Evolutionary conservation across 2,113 vertebrate species (phyloP).

Genomic region (Tylochromis polylepis): DNA sequence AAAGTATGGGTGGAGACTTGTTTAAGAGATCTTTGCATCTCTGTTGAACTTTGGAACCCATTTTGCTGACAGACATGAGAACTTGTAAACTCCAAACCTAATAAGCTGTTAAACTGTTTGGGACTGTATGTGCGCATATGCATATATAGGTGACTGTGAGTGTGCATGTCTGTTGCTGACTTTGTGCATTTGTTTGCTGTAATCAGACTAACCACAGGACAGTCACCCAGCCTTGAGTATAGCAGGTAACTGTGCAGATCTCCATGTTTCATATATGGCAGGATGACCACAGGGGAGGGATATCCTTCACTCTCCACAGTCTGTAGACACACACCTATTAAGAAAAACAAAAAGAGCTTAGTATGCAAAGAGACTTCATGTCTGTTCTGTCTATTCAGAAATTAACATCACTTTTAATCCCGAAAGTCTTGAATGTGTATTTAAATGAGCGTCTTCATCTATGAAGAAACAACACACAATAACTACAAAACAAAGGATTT

Average conservation of each 20-base stretch:
- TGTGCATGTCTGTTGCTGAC: neutral
- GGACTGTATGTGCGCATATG: neutral
- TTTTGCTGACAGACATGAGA: conserved; percentile 35
- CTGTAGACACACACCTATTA: conserved; percentile 87
- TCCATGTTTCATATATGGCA: conserved; percentile 91
- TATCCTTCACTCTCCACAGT: conserved; percentile 88
- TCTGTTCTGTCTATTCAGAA: neutral
- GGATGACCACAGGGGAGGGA: conserved; percentile 87
- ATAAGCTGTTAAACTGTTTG: neutral
- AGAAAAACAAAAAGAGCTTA: neutral
- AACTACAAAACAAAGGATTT: neutral
- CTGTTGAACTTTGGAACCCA: conserved; percentile 23
- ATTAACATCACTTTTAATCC: neutral
- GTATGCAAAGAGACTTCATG: neutral
- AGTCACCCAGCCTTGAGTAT: conserved; percentile 85
- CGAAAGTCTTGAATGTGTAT: neutral
- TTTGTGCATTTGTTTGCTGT: neutral
- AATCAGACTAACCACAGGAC: conserved; percentile 78
- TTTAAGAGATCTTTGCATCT: neutral
- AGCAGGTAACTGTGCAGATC: conserved; percentile 93
- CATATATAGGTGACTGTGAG: neutral
- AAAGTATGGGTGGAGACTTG: neutral
- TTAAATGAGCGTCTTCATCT: neutral
- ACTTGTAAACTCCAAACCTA: neutral
- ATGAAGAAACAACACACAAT: neutral